These are phyloP conservation scores for Oxyruncus cristatus DNA, from an alignment of 2,113 vertebrate species.

Conservation along the genomic window DNA sequence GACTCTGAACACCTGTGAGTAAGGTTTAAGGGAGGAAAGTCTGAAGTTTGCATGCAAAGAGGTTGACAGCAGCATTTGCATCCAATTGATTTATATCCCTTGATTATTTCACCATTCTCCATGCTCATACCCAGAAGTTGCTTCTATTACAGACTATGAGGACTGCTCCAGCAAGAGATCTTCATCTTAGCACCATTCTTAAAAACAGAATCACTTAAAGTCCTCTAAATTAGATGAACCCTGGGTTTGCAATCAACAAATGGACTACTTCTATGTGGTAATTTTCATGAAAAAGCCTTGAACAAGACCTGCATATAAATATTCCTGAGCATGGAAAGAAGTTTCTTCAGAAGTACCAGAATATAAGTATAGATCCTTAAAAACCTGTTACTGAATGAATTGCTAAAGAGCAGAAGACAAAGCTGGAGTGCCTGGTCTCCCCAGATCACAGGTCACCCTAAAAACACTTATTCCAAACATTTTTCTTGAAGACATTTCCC, in stretches of 20 bases:
- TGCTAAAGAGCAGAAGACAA: background rate
- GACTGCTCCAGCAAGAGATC: background rate
- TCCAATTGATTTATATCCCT: background rate
- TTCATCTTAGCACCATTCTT: background rate
- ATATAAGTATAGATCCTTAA: background rate
- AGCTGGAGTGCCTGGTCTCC: background rate
- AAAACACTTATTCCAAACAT: background rate
- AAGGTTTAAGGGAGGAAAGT: background rate
- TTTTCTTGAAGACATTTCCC: background rate
- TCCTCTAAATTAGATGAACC: background rate
- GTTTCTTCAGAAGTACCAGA: background rate
- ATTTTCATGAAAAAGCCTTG: background rate
- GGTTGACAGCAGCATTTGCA: background rate
- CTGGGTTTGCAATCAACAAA: background rate
- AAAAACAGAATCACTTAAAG: background rate
- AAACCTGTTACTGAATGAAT: background rate
- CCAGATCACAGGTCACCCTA: background rate
- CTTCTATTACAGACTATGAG: background rate
- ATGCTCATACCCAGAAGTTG: background rate
- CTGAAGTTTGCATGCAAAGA: background rate
- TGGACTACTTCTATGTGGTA: background rate
- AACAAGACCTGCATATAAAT: background rate
- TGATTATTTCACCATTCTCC: background rate
- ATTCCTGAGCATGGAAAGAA: background rate
- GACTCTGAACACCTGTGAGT: conserved; percentile 22